Percentiles rank a stretch among this genome's conserved stretches.
Conservation (phyloP, 2,113 vertebrate genomes). For the Thunnus thynnus region DNA sequence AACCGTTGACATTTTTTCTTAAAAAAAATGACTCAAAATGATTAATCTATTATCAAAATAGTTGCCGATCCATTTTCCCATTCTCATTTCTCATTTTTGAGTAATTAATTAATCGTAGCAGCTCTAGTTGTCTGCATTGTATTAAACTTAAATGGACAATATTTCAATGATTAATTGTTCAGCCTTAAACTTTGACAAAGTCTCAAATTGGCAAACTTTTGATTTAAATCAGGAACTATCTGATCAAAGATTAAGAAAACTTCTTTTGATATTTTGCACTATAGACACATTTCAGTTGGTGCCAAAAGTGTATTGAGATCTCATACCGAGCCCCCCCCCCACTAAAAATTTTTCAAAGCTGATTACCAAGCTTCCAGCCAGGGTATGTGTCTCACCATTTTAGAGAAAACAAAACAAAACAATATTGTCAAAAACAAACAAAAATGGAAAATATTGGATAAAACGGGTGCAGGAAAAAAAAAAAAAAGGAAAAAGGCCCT, state of each 20-base stretch:
- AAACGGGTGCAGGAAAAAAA: not conserved
- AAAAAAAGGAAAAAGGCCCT: constrained; percentile 13
- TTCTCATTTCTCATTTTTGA: no score
- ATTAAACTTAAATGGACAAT: no score
- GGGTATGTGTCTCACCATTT: not conserved
- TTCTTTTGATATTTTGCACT: not conserved
- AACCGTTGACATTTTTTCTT: no score
- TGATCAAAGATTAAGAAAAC: no score
- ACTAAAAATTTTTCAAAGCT: not conserved
- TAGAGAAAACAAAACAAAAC: not conserved
- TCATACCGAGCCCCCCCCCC: not conserved
- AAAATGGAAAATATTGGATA: constrained; percentile 1
- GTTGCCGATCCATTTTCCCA: no score
- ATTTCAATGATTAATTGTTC: not conserved
- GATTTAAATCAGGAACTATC: no score
- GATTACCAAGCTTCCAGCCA: constrained; percentile 1
- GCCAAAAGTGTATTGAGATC: not conserved
- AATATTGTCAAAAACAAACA: constrained; percentile 38
- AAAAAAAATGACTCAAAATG: no score
- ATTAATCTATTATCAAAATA: no score
- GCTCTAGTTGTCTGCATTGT: no score
- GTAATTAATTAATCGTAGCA: no score
- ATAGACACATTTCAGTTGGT: not conserved
- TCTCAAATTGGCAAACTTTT: no score
- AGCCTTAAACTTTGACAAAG: not conserved